Evolutionary conservation across 2,888 invertebrate genomes (phyloP), one percentile per base, ranked within the genome.

Genomic region (Galeruca laticollis): DNA sequence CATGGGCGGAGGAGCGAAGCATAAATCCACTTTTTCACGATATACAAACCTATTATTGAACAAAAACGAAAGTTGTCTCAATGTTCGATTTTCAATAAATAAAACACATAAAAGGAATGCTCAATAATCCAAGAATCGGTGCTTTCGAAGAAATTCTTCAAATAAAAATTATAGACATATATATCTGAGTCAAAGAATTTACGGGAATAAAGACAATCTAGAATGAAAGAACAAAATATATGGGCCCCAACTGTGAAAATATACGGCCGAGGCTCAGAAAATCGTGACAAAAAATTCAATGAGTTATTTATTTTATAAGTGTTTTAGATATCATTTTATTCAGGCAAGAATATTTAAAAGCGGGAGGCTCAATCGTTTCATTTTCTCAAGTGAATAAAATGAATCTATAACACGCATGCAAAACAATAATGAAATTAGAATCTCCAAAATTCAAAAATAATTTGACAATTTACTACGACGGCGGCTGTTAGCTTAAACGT

Each of bases 1-100:
- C 21, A 31, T 13, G 15, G 60, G 18, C 26, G 11, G 11, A 47
- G 49, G 21, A 15, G 1, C 20, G 40, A 33, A 20, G 56, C 52
- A 66, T 66, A 66, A 66, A 66, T 66, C 65, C 37, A 59, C 65
- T 66, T 66, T 66, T 65, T 66, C 35, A n/a, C 59, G 26, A 59
- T 57, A 65, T 65, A 65, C 57, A 43, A 65, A 66, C 59, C 37
- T 56, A 66, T 66, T 59, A 66, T 66, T 59, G 49, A 31, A 66
- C 65, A 66, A 66, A 66, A 66, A 59, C 57, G 59, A 66, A 66
- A 66, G 57, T 47, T 51, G 65, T 57, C 59, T 26, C 47, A 6
- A n/a, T 8, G 10, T 65, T 64, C 65, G 57, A 65, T 65, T 65
- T 59, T 66, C 59, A 31, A 66, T 66, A 59, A 15, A 66, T 66